phyloP scores from a whole-genome alignment of 2,797 vertebrate species.

The Champsocephalus esox region DNA sequence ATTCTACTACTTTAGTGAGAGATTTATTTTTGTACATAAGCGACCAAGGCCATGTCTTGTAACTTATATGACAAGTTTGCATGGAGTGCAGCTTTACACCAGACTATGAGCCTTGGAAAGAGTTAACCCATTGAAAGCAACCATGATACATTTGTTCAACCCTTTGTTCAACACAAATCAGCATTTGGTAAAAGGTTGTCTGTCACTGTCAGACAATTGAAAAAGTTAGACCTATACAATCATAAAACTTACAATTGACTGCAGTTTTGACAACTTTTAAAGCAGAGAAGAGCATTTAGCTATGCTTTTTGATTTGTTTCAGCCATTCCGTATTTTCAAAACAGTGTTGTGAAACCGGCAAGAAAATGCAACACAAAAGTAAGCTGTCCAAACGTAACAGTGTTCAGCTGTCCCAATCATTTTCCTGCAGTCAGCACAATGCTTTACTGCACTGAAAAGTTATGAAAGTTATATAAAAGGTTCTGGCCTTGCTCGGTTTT shows the following conservation, averaged over 20 bases:
- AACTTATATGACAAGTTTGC: background rate
- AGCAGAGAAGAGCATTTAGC: background rate
- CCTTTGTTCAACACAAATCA: background rate
- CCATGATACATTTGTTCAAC: background rate
- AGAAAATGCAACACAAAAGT: background rate
- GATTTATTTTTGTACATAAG: background rate
- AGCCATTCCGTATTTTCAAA: background rate
- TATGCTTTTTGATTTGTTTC: background rate
- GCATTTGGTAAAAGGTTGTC: background rate
- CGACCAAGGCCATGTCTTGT: background rate
- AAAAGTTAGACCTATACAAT: background rate
- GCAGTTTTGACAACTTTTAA: background rate
- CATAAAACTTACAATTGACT: background rate
- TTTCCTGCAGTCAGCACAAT: constrained; percentile 25
- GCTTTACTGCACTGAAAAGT: background rate
- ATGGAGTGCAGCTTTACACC: background rate
- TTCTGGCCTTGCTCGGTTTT: constrained; percentile 24
- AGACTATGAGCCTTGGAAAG: background rate
- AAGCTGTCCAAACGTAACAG: background rate
- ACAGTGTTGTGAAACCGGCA: background rate
- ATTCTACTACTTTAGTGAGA: no score
- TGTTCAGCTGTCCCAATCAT: background rate
- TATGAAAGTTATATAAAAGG: constrained; percentile 29
- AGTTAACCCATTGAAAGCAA: background rate
- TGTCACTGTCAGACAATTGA: background rate